Conservation (phyloP, 2,113 vertebrate species). For the Phyllopteryx taeniolatus region DNA sequence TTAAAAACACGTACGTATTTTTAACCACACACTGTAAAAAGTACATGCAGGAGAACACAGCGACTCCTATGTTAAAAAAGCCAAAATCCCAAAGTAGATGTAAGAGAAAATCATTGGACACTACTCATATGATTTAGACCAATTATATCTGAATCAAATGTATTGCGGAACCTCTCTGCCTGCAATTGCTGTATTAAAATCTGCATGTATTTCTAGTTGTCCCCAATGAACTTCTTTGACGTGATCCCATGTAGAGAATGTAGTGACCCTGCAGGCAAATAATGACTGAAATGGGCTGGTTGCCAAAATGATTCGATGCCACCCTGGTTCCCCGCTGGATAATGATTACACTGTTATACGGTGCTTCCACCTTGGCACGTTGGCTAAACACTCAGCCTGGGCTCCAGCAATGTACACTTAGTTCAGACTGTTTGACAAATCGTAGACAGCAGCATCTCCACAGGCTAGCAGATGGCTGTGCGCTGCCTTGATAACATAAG, state of each 20-base stretch:
- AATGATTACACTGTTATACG: conserved; percentile 50
- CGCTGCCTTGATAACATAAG: conserved; percentile 30
- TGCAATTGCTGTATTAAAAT: conserved; percentile 4
- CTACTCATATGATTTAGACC: neutral
- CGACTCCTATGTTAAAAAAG: neutral
- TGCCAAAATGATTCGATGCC: conserved; percentile 59
- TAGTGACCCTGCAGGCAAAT: conserved; percentile 40
- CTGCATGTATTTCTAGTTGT: conserved; percentile 21
- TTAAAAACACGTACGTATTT: neutral
- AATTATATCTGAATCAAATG: neutral
- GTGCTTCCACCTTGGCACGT: conserved; percentile 53
- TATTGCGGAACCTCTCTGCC: neutral
- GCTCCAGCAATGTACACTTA: conserved; percentile 38
- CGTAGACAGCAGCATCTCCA: conserved; percentile 43
- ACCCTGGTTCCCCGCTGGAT: conserved; percentile 52
- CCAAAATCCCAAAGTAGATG: neutral
- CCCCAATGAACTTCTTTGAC: conserved; percentile 12
- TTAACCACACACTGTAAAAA: neutral
- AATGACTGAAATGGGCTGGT: conserved; percentile 39
- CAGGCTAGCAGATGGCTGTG: conserved; percentile 51
- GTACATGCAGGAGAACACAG: neutral
- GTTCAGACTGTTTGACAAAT: conserved; percentile 57
- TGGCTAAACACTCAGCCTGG: conserved; percentile 53
- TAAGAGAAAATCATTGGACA: neutral
- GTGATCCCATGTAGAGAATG: conserved; percentile 30